Base-by-base conservation (phyloP, 2,888 invertebrate genomes). In the Drosophila barbarae region DNA sequence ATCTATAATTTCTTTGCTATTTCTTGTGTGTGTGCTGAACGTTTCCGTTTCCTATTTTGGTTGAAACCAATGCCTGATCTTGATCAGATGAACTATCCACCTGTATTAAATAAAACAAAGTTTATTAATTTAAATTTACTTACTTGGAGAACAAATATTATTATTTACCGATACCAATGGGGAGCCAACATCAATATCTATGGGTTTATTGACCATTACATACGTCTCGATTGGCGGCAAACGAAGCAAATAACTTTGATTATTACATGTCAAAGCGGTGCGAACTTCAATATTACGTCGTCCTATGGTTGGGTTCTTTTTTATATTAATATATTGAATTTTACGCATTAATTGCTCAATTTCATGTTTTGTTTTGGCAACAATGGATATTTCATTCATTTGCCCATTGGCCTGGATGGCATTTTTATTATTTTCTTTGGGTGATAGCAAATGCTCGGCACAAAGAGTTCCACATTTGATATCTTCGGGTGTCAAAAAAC, bases 221-320 rank as follows among this genome's bases (percentile, higher is more conserved):
- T 89, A 90, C 0, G 90, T 88, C 52, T 90, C 90, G 23, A 90
- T 83, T 6, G 87, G 87, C 8, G 90, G 89, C 38, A 90, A 70
- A 0, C 87, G 87, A 21, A 89, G 77, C 0, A 85, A 77, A 34
- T 47, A 47, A 51, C 86, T 89, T 61, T 89, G 88, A 71, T 88
- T 89, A 3, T 81, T 78, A 61, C 90, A 90, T 66, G 86, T 83
- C 67, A 90, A 81, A 10, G 88, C 87, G 21, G 88, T 88, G 3
- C 86, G 87, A 1, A 90, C 86, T 73, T 90, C 89, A 55, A 90
- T 88, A 87, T 96, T 97, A 26, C 99, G 91, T 6, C 98, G 91
- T 6, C 98, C 99, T 5, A 98, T 97, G n/a, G 98, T 98, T 15
- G 98, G 98, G 90, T 95, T 96, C 80, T 95, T 93, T 60, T 98